Evolutionary conservation across 1,140 invertebrate species (phyloP).

Genomic region (Drosophila subobscura): DNA sequence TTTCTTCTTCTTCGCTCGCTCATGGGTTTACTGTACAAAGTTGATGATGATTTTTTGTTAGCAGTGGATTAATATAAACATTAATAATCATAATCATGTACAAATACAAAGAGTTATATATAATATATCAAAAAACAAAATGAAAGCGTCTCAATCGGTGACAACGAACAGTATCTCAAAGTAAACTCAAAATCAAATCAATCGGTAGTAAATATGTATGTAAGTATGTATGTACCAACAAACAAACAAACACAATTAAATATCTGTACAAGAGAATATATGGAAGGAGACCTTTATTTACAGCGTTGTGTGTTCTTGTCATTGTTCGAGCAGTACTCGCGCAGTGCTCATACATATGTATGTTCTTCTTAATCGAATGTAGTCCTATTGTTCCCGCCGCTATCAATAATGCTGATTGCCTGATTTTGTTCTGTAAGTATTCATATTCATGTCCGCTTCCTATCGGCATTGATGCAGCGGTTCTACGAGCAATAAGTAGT

Average conservation of each 20-base stretch:
- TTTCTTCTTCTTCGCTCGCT: slow-evolving; percentile 49
- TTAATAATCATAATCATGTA: slow-evolving; percentile 78
- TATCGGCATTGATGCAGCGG: slow-evolving; percentile 14
- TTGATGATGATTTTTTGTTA: slow-evolving; percentile 71
- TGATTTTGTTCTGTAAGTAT: slow-evolving; percentile 32
- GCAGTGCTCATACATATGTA: slow-evolving; percentile 16
- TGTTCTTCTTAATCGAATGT: slow-evolving; percentile 2
- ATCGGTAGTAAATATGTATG: slow-evolving; percentile 54
- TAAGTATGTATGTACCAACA: slow-evolving; percentile 65
- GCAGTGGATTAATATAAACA: slow-evolving; percentile 78
- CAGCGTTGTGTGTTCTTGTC: slow-evolving; percentile 71
- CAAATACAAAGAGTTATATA: slow-evolving; percentile 74
- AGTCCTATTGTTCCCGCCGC: slow-evolving; percentile 12
- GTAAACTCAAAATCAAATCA: slow-evolving; percentile 58
- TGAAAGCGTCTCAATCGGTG: slow-evolving; percentile 75
- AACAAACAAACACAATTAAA: slow-evolving; percentile 77
- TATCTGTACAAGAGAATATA: slow-evolving; percentile 78
- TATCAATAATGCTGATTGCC: slow-evolving; percentile 37
- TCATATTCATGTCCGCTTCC: too few relatives aligned
- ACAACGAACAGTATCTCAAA: slow-evolving; percentile 72
- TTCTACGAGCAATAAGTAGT: slow-evolving; percentile 26
- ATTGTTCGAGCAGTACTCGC: slow-evolving; percentile 21
- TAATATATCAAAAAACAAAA: slow-evolving; percentile 58
- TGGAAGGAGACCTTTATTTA: slow-evolving; percentile 73
- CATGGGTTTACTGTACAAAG: slow-evolving; percentile 68